phyloP scores from a whole-genome alignment of 2,888 invertebrate species.

The Drosophila villosipedis region DNA sequence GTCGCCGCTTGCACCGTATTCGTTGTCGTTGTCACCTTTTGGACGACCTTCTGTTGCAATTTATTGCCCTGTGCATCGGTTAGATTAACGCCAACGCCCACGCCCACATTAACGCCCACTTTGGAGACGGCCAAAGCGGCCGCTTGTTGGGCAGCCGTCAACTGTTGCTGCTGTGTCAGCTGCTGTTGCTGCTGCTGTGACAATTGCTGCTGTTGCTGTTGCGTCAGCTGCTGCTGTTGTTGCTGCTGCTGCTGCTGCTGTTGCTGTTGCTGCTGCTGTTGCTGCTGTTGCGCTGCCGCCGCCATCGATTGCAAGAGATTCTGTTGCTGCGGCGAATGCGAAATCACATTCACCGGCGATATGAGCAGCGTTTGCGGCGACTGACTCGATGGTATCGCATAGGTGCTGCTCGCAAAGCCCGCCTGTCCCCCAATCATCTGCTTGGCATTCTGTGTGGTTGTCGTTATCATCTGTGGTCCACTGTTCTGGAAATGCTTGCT shows the following conservation, averaged over 20 bases:
- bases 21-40: constrained; percentile 86
- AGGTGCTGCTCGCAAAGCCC: constrained; percentile 86
- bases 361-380: constrained; percentile 91
- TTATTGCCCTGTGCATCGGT: constrained; percentile 81
- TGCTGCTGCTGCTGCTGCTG: constrained; percentile 66
- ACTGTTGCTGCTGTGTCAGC: constrained; percentile 56
- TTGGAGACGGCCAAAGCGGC: constrained; percentile 50
- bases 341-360: constrained; percentile 86
- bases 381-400: constrained; percentile 92
- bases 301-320: constrained; percentile 84
- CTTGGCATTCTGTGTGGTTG: constrained; percentile 88
- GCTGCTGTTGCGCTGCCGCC: constrained; percentile 73
- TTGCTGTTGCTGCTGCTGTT: constrained; percentile 76
- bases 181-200: constrained; percentile 51
- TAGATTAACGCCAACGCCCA: constrained; percentile 14
- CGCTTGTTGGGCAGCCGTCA: constrained; percentile 60
- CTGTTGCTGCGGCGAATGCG: constrained; percentile 84
- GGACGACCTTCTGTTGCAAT: constrained; percentile 86
- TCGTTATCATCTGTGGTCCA: constrained; percentile 93
- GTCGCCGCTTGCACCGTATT: constrained; percentile 81
- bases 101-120: constrained; percentile 38
- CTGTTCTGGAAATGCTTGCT: constrained; percentile 94
- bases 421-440: constrained; percentile 87
- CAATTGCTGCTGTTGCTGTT: constrained; percentile 58
- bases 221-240: constrained; percentile 53